Base-by-base conservation (phyloP, 2,797 vertebrate species). In the Gallirallus australis region DNA sequence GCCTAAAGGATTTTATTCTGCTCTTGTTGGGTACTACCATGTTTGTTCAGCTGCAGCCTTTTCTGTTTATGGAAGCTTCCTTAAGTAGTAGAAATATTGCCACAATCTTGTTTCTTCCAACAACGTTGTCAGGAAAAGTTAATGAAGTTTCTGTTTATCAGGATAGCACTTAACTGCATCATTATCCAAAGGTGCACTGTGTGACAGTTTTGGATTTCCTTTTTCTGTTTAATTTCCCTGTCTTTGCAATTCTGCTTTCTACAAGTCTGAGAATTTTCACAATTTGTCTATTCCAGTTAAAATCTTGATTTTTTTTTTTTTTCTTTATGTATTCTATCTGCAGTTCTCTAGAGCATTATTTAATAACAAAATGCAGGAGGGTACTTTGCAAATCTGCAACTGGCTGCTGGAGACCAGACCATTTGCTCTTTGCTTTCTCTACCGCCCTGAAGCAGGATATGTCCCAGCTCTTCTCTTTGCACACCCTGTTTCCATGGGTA, bases 61-160 rank as follows among this genome's bases (percentile, higher is more conserved):
- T 97, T 75, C 77, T 60, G 8, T 73, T 82, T 79, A 66, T 35
- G 45, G 69, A 88, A 86, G 66, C 89, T 90, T 86, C 85, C 80
- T 95, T 94, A 48, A 84, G 85, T 52, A 88, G 50, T 40, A 86
- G 88, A 84, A 78, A 89, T 91, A 77, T 71, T 93, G 68, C 82
- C 56, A 84, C 86, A 96, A 73, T 96, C 95, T 94, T 87, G 78
- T 96, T 97, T 95, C 86, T 95, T 60, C 30, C 63, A 94, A 97
- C 90, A 94, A 69, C 86, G 77, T 93, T 96, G 96, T 97, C 96
- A 96, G 82, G 59, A 85, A 96, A 97, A 97, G 97, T 97, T 96
- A 97, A 97, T 97, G 97, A 95, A 68, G 56, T 73, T 94, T 89
- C 82, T 57, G 20, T 90, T 95, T 83, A 84, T 96, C 61, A 64